A percentile compares a stretch with the other conserved stretches of the same genome.
These are phyloP conservation scores for Rhynchomys soricoides DNA, from an alignment of 2,113 vertebrate genomes.

Conservation along the genomic window DNA sequence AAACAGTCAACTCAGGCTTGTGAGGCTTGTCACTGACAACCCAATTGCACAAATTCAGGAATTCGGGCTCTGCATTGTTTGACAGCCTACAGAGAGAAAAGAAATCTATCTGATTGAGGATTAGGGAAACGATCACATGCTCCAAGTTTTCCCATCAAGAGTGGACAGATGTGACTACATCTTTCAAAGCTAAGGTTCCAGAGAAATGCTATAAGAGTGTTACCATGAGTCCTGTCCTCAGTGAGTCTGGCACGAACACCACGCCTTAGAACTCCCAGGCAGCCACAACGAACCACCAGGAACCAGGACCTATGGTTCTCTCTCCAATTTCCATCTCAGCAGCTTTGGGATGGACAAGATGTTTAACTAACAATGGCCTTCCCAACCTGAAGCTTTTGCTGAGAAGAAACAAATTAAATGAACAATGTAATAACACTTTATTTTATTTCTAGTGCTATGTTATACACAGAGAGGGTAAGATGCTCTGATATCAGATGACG, in stretches of 20 bases:
- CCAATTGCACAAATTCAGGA: not conserved
- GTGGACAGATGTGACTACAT: fast-evolving
- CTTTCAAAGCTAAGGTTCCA: not conserved
- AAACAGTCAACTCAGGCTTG: not conserved
- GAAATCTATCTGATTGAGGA: not conserved
- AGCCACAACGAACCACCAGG: not conserved
- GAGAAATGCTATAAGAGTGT: not conserved
- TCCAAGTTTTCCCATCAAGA: not conserved
- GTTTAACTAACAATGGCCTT: not conserved
- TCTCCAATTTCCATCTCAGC: not conserved
- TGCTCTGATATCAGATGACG: not conserved
- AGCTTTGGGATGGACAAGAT: not conserved
- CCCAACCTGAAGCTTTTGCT: not conserved
- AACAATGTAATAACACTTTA: not conserved
- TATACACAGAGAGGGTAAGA: not conserved
- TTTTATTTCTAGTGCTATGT: not conserved
- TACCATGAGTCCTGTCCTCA: not conserved
- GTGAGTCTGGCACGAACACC: not conserved
- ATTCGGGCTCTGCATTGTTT: not conserved
- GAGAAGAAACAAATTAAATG: not conserved
- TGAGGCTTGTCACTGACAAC: not conserved
- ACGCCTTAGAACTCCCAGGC: not conserved
- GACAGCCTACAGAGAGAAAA: not conserved
- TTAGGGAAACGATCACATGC: not conserved
- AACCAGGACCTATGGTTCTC: not conserved